phyloP scores from a whole-genome alignment of 2,797 vertebrate genomes.

The Carapus acus region DNA sequence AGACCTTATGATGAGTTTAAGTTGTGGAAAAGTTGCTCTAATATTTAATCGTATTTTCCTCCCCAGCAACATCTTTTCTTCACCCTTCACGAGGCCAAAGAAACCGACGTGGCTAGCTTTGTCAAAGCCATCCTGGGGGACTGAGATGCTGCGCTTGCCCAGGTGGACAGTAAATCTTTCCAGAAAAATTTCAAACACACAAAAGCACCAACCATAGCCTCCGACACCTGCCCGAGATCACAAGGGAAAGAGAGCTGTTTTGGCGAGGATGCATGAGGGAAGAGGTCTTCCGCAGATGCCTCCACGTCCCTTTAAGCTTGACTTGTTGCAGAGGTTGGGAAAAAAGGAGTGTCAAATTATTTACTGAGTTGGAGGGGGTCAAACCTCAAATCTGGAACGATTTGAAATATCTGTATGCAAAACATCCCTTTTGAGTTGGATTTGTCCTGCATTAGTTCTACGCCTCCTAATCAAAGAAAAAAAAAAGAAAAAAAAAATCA shows the following conservation, averaged over 20 bases:
- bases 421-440: slow-evolving; percentile 14
- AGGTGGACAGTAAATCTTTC: slow-evolving; percentile 10
- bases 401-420: slow-evolving; percentile 41
- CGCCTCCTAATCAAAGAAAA: slow-evolving; percentile 17
- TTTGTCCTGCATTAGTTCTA: slow-evolving; percentile 15
- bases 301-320: slow-evolving; percentile 5
- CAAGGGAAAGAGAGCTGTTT: slow-evolving; percentile 22
- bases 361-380: not conserved
- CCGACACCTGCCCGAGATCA: slow-evolving; percentile 27
- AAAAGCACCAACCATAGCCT: slow-evolving; percentile 45
- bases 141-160: slow-evolving; percentile 62
- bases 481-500: too few relatives aligned
- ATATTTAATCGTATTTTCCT: slow-evolving; percentile 1
- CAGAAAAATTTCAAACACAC: slow-evolving; percentile 9
- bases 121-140: slow-evolving; percentile 91
- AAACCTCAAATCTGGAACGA: slow-evolving; percentile 39
- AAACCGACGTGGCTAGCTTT: slow-evolving; percentile 93
- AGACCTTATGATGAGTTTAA: too few relatives aligned
- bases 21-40: too few relatives aligned
- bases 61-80: slow-evolving; percentile 92
- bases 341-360: not conserved
- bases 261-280: slow-evolving; percentile 3
- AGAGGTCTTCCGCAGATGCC: slow-evolving; percentile 11
- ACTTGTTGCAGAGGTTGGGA: not conserved
- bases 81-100: slow-evolving; percentile 90